Conservation (phyloP, 2,797 vertebrate species). For the Antennarius maculatus region DNA sequence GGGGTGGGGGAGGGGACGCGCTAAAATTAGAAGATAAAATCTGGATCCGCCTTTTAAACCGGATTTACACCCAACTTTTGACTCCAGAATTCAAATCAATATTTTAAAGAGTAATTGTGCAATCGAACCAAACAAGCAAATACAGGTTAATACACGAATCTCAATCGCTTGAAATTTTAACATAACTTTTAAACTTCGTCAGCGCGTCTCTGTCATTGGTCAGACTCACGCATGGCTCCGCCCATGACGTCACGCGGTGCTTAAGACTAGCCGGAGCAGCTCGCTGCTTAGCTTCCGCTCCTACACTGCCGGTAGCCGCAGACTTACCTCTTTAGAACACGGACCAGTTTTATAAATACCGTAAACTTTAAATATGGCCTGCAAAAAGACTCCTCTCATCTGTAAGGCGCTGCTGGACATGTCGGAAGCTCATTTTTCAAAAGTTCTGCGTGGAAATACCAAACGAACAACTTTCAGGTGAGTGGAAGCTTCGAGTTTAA, state of each 20-base stretch:
- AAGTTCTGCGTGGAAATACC: conserved; percentile 27
- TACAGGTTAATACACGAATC: too few species aligned
- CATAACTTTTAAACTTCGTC: background rate
- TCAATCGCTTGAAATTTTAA: too few species aligned
- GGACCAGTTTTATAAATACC: accelerated
- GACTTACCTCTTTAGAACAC: background rate
- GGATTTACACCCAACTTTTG: too few species aligned
- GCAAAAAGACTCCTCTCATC: conserved; percentile 38
- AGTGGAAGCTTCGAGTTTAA: background rate
- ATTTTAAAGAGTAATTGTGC: too few species aligned
- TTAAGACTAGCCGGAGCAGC: background rate
- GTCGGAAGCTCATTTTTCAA: conserved; percentile 32
- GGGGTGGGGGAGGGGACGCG: too few species aligned
- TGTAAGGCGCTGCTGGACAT: conserved; percentile 49
- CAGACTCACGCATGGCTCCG: background rate
- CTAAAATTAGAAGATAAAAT: too few species aligned
- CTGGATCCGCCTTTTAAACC: too few species aligned
- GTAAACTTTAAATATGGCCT: conserved; percentile 37
- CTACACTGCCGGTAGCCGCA: background rate
- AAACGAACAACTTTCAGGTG: conserved; percentile 59
- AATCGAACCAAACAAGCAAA: too few species aligned
- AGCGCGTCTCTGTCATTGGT: conserved; percentile 28
- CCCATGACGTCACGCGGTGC: conserved; percentile 4
- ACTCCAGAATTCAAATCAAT: too few species aligned
- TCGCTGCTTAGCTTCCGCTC: too few species aligned